Percentiles rank a stretch among this genome's conserved stretches.
Evolutionary conservation across 2,888 invertebrate species (phyloP).

Genomic region (Chromoteleia sp.): DNA sequence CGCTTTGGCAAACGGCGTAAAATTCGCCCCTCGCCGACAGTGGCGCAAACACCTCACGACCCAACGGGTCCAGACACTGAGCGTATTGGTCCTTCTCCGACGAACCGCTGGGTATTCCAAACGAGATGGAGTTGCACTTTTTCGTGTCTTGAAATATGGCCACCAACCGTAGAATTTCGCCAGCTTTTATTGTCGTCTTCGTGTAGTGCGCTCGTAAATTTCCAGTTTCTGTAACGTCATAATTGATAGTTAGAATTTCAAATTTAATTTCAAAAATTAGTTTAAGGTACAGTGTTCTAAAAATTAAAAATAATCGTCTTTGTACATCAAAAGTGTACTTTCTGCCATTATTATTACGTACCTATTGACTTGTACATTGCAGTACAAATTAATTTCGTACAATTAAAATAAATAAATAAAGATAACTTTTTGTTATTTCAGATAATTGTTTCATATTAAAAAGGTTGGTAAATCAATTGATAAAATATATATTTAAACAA

Average conservation of each 20-base stretch:
- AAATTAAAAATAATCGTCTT: too few species aligned
- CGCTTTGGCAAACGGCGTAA: slow-evolving; percentile 85
- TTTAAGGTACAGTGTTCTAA: too few species aligned
- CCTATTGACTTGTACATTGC: too few species aligned
- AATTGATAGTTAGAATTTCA: slow-evolving; percentile 2
- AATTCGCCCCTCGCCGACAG: slow-evolving; percentile 86
- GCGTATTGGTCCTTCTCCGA: slow-evolving; percentile 85
- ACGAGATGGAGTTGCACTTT: slow-evolving; percentile 81
- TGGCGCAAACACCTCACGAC: slow-evolving; percentile 85
- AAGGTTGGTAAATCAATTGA: too few species aligned
- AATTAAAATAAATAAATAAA: too few species aligned
- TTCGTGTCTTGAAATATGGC: slow-evolving; percentile 86
- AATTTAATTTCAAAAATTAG: neutral
- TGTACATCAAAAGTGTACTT: too few species aligned
- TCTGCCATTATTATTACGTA: too few species aligned
- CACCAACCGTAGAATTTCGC: slow-evolving; percentile 85
- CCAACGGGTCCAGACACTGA: slow-evolving; percentile 85
- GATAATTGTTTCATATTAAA: too few species aligned
- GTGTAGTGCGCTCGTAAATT: slow-evolving; percentile 85
- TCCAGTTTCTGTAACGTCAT: slow-evolving; percentile 79
- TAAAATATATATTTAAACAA: too few species aligned
- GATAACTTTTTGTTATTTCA: too few species aligned
- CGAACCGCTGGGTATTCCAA: slow-evolving; percentile 80
- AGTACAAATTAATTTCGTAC: too few species aligned
- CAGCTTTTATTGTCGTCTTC: slow-evolving; percentile 85